Conservation (phyloP, 2,113 vertebrate genomes). For the Siphamia tubifer region DNA sequence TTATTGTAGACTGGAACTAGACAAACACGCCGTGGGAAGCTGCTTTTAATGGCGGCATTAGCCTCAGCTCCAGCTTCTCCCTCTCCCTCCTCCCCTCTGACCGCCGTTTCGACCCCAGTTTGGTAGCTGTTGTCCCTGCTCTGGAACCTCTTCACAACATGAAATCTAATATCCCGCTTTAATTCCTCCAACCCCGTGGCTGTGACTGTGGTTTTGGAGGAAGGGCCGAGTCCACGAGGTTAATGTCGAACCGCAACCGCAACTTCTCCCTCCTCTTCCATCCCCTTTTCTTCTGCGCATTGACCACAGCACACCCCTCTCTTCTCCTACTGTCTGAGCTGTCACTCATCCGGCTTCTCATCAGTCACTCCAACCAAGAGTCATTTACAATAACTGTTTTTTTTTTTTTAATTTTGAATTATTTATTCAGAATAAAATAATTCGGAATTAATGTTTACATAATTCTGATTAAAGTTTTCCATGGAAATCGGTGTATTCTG, state of each 20-base stretch:
- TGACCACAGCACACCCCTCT: constrained; percentile 33
- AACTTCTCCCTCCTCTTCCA: constrained; percentile 32
- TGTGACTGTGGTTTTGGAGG: constrained; percentile 37
- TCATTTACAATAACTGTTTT: background rate
- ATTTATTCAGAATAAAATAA: too few species aligned
- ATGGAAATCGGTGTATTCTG: too few species aligned
- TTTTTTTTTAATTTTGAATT: too few species aligned
- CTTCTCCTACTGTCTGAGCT: constrained; percentile 28
- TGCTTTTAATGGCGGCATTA: background rate
- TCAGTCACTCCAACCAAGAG: constrained; percentile 1
- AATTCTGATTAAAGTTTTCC: too few species aligned
- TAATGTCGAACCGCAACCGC: constrained; percentile 42
- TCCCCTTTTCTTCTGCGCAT: background rate
- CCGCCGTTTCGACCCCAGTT: background rate
- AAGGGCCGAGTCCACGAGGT: constrained; percentile 24
- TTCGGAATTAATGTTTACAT: too few species aligned
- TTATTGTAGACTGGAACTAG: background rate
- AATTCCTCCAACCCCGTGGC: constrained; percentile 34
- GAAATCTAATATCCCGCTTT: constrained; percentile 42
- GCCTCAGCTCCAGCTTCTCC: constrained; percentile 10
- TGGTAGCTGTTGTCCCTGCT: background rate
- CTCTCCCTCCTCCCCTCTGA: constrained; percentile 1
- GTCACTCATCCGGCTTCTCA: constrained; percentile 32
- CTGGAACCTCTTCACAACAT: constrained; percentile 33
- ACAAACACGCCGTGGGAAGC: constrained; percentile 5